Evolutionary conservation across 1,140 invertebrate species (phyloP), one percentile per base, ranked within the genome.

Genomic region (Trachymyrmex septentrionalis): DNA sequence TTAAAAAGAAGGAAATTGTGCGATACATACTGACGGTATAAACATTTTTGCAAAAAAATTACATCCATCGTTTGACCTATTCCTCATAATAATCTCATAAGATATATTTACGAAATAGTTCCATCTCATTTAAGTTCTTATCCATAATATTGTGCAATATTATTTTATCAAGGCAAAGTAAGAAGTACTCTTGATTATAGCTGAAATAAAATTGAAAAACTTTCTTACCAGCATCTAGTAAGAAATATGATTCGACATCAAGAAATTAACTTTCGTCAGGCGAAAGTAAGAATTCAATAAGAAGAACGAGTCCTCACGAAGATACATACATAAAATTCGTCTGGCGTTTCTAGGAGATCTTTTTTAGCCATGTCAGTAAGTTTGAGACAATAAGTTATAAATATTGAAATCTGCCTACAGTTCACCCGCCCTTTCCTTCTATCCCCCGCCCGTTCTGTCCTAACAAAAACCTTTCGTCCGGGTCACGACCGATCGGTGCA

Each of bases 321-420:
- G 24, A 59, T 16, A 72, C 14, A 61, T 38, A 44, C 27, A 69
- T 69, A 61, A 82, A 75, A 84, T 84, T 61, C 80, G 69, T 84
- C 80, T 75, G 80, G 55, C 9, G 21, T 73, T 82, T 73, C 67
- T 73, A 48, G 38, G 7, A 27, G 67, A 73, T 73, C 30, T 30
- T 84, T 53, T 72, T 84, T 61, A 24, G 38, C n/a, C 38, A 55
- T 61, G 80, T 55, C 24, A 48, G 55, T 90, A 90, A 94, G 91
- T 93, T 90, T 87, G 90, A 94, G 90, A 95, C 93, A 94, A 94
- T 94, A 94, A 93, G 92, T 94, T 94, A 94, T 95, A 94, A 94
- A 95, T 95, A 95, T 95, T 95, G 90, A 94, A 93, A 94, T 93
- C 88, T 87, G 53, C 71, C 80, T 75, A 75, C 80, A 73, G 55